A percentile compares a stretch with the other conserved stretches of the same genome.
These are phyloP conservation scores for Cranoglanis bouderius DNA, from an alignment of 2,113 vertebrate genomes.

Conservation along the genomic window DNA sequence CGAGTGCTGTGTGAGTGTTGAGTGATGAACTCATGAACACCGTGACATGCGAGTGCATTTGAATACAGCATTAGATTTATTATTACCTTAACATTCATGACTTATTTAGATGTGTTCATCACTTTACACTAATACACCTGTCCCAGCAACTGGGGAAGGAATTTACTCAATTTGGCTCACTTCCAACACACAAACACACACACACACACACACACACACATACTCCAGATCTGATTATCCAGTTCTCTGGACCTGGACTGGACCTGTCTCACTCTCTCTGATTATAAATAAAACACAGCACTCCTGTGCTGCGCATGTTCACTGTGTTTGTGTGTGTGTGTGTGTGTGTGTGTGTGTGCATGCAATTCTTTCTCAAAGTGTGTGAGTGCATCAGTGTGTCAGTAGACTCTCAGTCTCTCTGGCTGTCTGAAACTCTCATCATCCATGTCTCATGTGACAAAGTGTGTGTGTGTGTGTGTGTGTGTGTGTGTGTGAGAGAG, in stretches of 20 bases:
- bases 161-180: too few relatives aligned
- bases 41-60: neutral
- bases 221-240: neutral
- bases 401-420: constrained; percentile 23
- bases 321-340: neutral
- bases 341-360: neutral
- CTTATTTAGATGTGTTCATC: neutral
- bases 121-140: neutral
- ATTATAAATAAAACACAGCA: neutral
- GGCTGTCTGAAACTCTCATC: constrained; percentile 39
- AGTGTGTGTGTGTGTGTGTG: constrained; percentile 23
- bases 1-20: neutral
- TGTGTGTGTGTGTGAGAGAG: neutral
- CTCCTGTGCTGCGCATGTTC: neutral
- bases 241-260: neutral
- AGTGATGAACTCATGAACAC: neutral
- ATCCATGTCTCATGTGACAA: constrained; percentile 25
- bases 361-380: neutral
- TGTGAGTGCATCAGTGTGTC: neutral
- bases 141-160: too few relatives aligned
- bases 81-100: neutral
- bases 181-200: neutral
- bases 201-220: neutral
- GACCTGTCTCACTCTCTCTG: neutral
- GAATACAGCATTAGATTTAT: neutral